These are phyloP conservation scores for Taphrorychus bicolor DNA, from an alignment of 2,888 invertebrate species.

Conservation along the genomic window DNA sequence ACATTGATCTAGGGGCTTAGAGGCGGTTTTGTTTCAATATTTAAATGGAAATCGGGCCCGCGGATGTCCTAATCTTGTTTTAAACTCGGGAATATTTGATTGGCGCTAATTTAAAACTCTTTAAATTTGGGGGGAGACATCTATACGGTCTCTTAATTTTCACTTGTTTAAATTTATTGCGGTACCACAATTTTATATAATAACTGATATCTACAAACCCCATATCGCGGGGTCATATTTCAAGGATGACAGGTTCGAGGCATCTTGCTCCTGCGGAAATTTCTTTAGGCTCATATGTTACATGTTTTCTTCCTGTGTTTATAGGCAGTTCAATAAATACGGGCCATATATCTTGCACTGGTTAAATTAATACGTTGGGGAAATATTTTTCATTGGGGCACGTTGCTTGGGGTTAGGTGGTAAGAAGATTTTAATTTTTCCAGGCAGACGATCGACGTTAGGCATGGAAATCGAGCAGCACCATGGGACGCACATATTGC, in stretches of 20 bases:
- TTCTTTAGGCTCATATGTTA: slow-evolving; percentile 39
- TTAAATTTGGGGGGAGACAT: slow-evolving; percentile 28
- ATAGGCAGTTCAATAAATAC: slow-evolving; percentile 36
- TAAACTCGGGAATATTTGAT: slow-evolving; percentile 38
- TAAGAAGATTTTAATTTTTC: slow-evolving; percentile 54
- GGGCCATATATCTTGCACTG: slow-evolving; percentile 33
- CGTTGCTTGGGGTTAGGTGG: not conserved
- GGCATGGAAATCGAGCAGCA: slow-evolving; percentile 93
- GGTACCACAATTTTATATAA: not conserved
- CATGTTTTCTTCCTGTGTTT: slow-evolving; percentile 26
- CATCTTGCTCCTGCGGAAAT: slow-evolving; percentile 34
- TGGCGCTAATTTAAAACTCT: slow-evolving; percentile 42
- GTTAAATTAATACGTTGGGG: slow-evolving; percentile 38
- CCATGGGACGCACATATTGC: slow-evolving; percentile 96
- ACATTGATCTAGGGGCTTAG: slow-evolving; percentile 56
- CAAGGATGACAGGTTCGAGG: slow-evolving; percentile 48
- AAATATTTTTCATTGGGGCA: slow-evolving; percentile 24
- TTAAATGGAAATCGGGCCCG: slow-evolving; percentile 53
- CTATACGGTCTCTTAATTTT: slow-evolving; percentile 23
- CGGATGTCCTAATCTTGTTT: slow-evolving; percentile 40
- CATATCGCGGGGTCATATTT: slow-evolving; percentile 49
- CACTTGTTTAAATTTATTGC: slow-evolving; percentile 1
- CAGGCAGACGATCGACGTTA: slow-evolving; percentile 75
- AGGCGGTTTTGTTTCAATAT: slow-evolving; percentile 56
- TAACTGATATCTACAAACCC: slow-evolving; percentile 47